Evolutionary conservation across 2,797 vertebrate species (phyloP), one percentile per base, ranked within the genome.

Genomic region (Gymnodraco acuticeps): DNA sequence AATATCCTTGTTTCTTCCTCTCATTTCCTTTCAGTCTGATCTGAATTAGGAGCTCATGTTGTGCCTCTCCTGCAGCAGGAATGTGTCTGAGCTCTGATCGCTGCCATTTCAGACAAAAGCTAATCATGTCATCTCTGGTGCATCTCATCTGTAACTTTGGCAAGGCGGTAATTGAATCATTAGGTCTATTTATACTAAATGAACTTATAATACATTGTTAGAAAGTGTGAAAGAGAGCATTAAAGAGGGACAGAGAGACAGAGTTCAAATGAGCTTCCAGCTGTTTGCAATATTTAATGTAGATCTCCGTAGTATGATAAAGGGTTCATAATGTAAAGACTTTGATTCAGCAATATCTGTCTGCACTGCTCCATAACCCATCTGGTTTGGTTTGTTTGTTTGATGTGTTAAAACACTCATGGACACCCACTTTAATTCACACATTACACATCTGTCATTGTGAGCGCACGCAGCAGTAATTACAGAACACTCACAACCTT

Each of bases 141-240:
- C 27, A 33, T 13, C 13, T 73, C 74, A n/a, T 72, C 46, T 14
- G n/a, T 64, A 65, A 70, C 62, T 75, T 80, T 71, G 52, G n/a
- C 20, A 62, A 64, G 14, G 66, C 43, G 2, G 54, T 80, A 83
- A 82, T 75, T 77, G 33, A 83, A 82, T 86, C 31, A 62, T 83
- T 77, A 75, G 59, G 51, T 76, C 65, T 64, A 67, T 86, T 84
- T 78, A 71, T 78, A 73, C 51, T n/a, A 61, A 78, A 82, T 67
- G 42, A 73, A 75, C 31, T 19, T 73, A 59, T 74, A 74, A 47
- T 70, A 70, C 14, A 70, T 75, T 81, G 64, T 86, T 56, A 70
- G 31, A 11, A 6, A 31, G 31, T 42, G 31, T 75, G 38, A 48
- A 73, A 61, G n/a, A 66, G 51, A 63, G 60, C 42, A 51, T 70